Conservation (phyloP, 53 echinoderm and acorn worm genomes). For the Echinometra lucunter region DNA sequence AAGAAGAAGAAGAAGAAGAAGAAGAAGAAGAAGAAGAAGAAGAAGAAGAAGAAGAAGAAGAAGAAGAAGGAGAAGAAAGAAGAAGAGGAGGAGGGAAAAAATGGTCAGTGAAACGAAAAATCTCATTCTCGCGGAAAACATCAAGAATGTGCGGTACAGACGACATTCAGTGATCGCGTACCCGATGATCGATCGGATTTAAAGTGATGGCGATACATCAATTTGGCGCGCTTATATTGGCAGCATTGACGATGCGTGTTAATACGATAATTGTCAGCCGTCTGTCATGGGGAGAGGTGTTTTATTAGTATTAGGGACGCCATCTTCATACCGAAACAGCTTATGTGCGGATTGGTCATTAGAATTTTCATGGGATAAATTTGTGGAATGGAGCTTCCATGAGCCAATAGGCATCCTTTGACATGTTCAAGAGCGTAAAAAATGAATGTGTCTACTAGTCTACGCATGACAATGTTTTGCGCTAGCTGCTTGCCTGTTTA, state of each 20-base stretch:
- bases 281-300: not conserved
- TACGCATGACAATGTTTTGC: too few species aligned
- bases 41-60: too few species aligned
- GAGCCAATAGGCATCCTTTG: not conserved
- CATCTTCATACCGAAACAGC: not conserved
- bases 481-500: too few species aligned
- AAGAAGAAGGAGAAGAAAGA: too few species aligned
- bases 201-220: slow-evolving; percentile 39
- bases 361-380: not conserved
- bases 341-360: not conserved
- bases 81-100: too few species aligned
- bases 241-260: slow-evolving; percentile 20
- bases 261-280: slow-evolving; percentile 17
- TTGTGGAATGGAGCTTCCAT: not conserved
- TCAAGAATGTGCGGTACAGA: not conserved
- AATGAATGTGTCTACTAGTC: too few species aligned
- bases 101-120: not conserved
- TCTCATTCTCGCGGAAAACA: not conserved
- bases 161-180: not conserved
- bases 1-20: too few species aligned
- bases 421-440: too few species aligned
- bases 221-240: slow-evolving; percentile 13
- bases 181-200: slow-evolving; percentile 10
- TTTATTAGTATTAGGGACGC: slow-evolving; percentile 26
- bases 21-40: too few species aligned